phyloP scores from a whole-genome alignment of 2,888 invertebrate species.

The Plutella xylostella region DNA sequence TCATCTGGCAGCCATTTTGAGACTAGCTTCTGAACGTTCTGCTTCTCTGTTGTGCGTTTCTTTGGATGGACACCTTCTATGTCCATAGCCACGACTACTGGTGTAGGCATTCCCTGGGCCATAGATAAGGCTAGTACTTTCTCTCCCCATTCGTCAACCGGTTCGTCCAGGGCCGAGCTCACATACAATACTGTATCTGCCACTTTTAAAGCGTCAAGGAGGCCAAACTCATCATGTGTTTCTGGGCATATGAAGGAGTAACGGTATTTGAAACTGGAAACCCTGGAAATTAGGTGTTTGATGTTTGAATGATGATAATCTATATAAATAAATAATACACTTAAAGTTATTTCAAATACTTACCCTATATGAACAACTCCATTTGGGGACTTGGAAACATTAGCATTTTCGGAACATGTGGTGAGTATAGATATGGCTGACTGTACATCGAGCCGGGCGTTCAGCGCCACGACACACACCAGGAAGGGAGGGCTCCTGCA shows the following conservation, averaged over 20 bases:
- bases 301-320: neutral
- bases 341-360: slow-evolving; percentile 19
- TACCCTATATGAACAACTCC: slow-evolving; percentile 84
- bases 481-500: slow-evolving; percentile 79
- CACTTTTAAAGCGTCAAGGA: slow-evolving; percentile 87
- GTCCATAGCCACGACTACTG: slow-evolving; percentile 79
- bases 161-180: slow-evolving; percentile 77
- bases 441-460: slow-evolving; percentile 74
- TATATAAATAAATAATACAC: neutral
- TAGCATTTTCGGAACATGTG: slow-evolving; percentile 78
- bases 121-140: slow-evolving; percentile 81
- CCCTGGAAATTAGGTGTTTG: slow-evolving; percentile 56
- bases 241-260: slow-evolving; percentile 84
- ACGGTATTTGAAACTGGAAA: slow-evolving; percentile 90
- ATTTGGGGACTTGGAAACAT: slow-evolving; percentile 72
- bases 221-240: slow-evolving; percentile 77
- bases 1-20: slow-evolving; percentile 84
- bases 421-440: slow-evolving; percentile 75
- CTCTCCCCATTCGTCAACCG: slow-evolving; percentile 84
- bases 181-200: slow-evolving; percentile 87
- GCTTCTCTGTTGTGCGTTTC: slow-evolving; percentile 76
- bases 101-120: slow-evolving; percentile 86
- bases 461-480: slow-evolving; percentile 78
- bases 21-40: slow-evolving; percentile 73
- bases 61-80: slow-evolving; percentile 80